A percentile compares a stretch with the other conserved stretches of the same genome.
Conservation (phyloP, 2,797 vertebrate genomes). For the Gorsachius magnificus region DNA sequence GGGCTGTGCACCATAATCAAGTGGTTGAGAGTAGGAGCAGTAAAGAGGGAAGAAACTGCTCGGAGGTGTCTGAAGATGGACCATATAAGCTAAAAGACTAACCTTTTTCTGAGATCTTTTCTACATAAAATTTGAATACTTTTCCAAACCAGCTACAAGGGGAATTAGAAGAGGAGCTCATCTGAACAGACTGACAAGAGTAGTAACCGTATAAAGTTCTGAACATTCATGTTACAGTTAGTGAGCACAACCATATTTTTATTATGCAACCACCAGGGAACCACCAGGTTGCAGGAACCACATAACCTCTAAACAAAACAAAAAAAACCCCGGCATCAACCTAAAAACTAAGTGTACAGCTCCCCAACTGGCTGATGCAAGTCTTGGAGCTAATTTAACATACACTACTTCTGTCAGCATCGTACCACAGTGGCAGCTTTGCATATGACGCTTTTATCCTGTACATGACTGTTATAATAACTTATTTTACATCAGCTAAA, state of each 20-base stretch:
- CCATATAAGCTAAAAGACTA: background rate
- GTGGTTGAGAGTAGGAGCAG: background rate
- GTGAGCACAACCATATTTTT: background rate
- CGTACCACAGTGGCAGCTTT: background rate
- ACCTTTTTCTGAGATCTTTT: background rate
- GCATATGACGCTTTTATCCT: background rate
- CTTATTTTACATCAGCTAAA: background rate
- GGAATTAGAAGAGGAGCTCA: background rate
- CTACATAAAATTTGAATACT: background rate
- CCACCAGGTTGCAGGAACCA: background rate
- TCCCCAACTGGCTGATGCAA: background rate
- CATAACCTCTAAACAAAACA: background rate
- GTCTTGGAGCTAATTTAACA: background rate
- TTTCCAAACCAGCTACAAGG: background rate
- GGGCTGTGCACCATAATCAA: background rate
- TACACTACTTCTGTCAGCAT: background rate
- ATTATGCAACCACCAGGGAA: background rate
- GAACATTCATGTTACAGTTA: background rate
- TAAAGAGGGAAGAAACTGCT: background rate
- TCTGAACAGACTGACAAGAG: background rate
- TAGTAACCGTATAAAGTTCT: background rate
- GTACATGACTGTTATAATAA: accelerated
- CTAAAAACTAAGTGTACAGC: background rate
- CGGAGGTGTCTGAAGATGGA: background rate
- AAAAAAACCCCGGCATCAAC: background rate